Percentiles rank a stretch among this genome's conserved stretches.
phyloP scores from a whole-genome alignment of 2,888 invertebrate genomes.

The Seira ritae region DNA sequence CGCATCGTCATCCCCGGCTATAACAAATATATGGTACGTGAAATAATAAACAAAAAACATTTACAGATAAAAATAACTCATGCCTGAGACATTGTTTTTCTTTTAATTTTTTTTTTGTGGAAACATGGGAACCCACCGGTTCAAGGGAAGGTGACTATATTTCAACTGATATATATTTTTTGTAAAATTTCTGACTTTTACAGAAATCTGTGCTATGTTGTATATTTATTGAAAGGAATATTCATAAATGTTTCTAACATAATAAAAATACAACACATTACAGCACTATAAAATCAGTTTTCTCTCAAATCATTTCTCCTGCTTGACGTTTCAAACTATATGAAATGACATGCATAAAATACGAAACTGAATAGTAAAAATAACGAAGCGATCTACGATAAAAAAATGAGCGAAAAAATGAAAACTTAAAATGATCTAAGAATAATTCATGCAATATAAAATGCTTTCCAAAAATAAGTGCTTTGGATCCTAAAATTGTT shows the following conservation, averaged over 20 bases:
- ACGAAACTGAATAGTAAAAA: conserved; percentile 20
- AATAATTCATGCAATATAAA: conserved; percentile 11
- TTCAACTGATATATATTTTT: background rate
- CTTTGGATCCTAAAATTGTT: background rate
- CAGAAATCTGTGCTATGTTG: conserved; percentile 3
- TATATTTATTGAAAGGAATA: background rate
- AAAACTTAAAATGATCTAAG: conserved; percentile 2
- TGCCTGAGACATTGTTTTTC: conserved; percentile 33
- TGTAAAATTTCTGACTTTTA: background rate
- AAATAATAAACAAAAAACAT: conserved; percentile 64
- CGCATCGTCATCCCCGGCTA: conserved; percentile 62
- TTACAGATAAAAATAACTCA: conserved; percentile 63
- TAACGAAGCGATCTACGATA: conserved; percentile 46
- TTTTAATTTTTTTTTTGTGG: conserved; percentile 15
- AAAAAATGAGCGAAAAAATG: conserved; percentile 17
- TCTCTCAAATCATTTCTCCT: background rate
- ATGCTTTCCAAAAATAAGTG: background rate
- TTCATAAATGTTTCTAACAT: too few relatives aligned
- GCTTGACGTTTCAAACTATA: background rate
- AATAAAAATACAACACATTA: background rate
- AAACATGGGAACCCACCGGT: conserved; percentile 19
- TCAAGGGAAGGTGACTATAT: too few relatives aligned
- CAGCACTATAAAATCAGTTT: conserved; percentile 2
- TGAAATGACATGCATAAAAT: conserved; percentile 25
- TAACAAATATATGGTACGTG: conserved; percentile 60